Percentiles rank a stretch among this genome's conserved stretches.
These are phyloP conservation scores for Yponomeuta malinellus DNA, from an alignment of 2,888 invertebrate genomes.

Conservation along the genomic window DNA sequence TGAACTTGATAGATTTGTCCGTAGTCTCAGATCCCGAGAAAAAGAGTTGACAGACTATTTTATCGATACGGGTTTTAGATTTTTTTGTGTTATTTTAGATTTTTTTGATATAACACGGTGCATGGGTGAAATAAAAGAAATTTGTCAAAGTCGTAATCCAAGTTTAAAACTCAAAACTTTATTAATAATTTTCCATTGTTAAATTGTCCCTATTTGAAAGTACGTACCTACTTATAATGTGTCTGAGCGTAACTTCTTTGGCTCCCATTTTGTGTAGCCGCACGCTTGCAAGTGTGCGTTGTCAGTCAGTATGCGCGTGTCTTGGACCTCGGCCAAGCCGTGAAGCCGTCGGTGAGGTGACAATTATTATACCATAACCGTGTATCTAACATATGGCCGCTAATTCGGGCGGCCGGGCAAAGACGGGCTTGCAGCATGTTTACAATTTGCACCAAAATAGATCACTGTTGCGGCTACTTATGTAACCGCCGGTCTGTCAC, in stretches of 20 bases:
- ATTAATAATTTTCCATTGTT: no score
- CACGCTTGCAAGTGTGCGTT: conserved; percentile 20
- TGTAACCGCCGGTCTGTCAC: conserved; percentile 35
- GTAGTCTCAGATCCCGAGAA: no score
- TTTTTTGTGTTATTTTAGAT: no score
- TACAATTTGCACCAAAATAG: conserved; percentile 44
- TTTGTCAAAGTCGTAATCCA: no score
- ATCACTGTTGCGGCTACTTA: conserved; percentile 37
- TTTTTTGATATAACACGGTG: no score
- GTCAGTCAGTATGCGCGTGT: conserved; percentile 27
- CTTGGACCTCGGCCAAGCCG: conserved; percentile 37
- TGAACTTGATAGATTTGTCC: no score
- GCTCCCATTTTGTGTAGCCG: conserved; percentile 17
- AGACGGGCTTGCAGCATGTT: conserved; percentile 37
- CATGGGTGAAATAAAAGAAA: conserved; percentile 26
- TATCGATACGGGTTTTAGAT: no score
- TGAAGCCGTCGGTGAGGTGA: conserved; percentile 31
- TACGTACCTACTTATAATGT: conserved; percentile 31
- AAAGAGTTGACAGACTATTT: no score
- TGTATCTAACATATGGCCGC: conserved; percentile 43
- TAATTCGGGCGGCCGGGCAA: conserved; percentile 47
- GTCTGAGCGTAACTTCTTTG: not conserved
- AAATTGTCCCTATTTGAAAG: not conserved
- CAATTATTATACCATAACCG: conserved; percentile 58
- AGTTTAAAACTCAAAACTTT: no score